Evolutionary conservation across 2,113 vertebrate genomes (phyloP).

Genomic region (Andinoacara biseriatus): DNA sequence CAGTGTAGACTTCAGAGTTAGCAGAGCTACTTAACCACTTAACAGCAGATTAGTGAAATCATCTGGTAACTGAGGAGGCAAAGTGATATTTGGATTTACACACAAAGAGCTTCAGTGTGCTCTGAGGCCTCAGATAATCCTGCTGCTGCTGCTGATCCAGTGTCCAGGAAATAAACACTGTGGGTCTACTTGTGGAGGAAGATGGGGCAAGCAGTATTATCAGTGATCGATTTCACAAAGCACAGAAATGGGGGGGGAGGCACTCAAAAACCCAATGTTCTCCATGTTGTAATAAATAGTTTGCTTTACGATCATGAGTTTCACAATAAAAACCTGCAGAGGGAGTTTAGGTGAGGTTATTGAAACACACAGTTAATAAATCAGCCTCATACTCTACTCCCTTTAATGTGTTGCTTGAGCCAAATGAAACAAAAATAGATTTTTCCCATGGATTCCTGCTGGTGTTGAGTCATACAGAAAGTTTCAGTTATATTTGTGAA

Average conservation of each 20-base stretch:
- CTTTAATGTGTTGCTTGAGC: neutral
- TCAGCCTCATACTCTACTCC: slow-evolving; percentile 21
- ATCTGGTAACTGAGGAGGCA: slow-evolving; percentile 39
- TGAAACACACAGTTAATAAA: slow-evolving; percentile 18
- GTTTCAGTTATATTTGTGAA: neutral
- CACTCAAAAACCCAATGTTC: neutral
- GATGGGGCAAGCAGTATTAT: neutral
- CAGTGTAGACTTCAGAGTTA: neutral
- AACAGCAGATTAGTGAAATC: slow-evolving; percentile 48
- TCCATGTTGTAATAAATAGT: slow-evolving; percentile 7
- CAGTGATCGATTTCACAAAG: slow-evolving; percentile 25
- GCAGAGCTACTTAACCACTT: slow-evolving; percentile 40
- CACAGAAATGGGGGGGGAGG: neutral
- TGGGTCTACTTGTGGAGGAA: neutral
- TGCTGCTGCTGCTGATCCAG: neutral
- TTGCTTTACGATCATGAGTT: neutral
- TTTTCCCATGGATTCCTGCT: neutral
- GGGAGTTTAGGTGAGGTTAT: slow-evolving; percentile 29
- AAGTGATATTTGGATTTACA: slow-evolving; percentile 16
- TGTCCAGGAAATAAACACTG: slow-evolving; percentile 14
- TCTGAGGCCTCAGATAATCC: slow-evolving; percentile 26
- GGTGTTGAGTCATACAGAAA: neutral
- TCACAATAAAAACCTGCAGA: neutral
- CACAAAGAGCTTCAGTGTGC: slow-evolving; percentile 47
- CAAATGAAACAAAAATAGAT: neutral